Percentiles rank a stretch among this genome's conserved stretches.
phyloP scores from a whole-genome alignment of 2,888 invertebrate genomes.

The Rotaria magnacalcarata region DNA sequence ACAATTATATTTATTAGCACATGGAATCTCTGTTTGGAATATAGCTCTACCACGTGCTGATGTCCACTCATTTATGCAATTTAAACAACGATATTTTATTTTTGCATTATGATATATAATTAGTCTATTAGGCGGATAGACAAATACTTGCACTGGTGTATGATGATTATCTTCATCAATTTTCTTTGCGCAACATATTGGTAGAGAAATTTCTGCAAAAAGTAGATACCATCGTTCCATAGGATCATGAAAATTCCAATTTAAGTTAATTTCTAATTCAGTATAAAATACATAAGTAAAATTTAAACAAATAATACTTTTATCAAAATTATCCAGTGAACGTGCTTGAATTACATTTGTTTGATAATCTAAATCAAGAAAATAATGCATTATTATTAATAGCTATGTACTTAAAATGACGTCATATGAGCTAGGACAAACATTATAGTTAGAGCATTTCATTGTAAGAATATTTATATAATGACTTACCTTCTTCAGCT shows the following conservation, averaged over 20 bases:
- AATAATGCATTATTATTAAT: too few relatives aligned
- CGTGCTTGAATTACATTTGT: too few relatives aligned
- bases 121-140: neutral
- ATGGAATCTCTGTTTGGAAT: neutral
- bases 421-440: too few relatives aligned
- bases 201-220: neutral
- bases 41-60: neutral
- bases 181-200: neutral
- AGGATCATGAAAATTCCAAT: neutral
- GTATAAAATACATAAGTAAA: neutral
- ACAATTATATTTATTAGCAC: neutral
- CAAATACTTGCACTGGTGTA: neutral
- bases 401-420: too few relatives aligned
- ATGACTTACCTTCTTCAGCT: too few relatives aligned
- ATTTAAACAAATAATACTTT: neutral
- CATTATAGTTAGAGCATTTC: too few relatives aligned
- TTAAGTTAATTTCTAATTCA: conserved; percentile 2
- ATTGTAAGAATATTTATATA: too few relatives aligned
- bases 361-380: too few relatives aligned
- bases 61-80: neutral
- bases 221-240: neutral
- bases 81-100: neutral
- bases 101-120: neutral
- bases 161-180: neutral
- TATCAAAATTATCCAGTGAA: neutral